Conservation (phyloP, 2,888 invertebrate species). For the Callyntrura sp. region DNA sequence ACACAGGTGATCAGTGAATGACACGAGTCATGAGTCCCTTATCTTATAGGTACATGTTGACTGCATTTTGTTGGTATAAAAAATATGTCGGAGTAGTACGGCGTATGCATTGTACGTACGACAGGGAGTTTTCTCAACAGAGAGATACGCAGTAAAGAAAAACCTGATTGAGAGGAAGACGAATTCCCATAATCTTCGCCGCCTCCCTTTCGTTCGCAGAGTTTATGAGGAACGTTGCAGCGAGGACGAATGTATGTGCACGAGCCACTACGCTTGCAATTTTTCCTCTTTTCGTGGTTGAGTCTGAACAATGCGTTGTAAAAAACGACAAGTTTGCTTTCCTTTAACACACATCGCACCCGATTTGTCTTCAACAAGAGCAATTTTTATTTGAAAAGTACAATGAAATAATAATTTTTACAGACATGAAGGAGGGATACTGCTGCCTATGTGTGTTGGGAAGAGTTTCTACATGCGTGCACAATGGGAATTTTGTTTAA, state of each 20-base stretch:
- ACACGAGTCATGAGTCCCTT: neutral
- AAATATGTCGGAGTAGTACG: conserved; percentile 15
- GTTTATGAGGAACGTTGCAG: too few relatives aligned
- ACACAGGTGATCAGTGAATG: neutral
- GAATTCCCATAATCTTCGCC: neutral
- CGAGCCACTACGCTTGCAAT: conserved; percentile 33
- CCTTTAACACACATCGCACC: conserved; percentile 61
- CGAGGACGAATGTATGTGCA: conserved; percentile 53
- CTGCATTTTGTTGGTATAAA: neutral
- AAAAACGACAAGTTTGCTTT: conserved; percentile 13
- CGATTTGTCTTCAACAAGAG: conserved; percentile 43
- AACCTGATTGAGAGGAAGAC: conserved; percentile 46
- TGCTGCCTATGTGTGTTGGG: neutral
- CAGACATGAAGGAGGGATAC: neutral
- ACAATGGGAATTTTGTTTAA: conserved; percentile 33
- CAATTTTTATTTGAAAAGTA: too few relatives aligned
- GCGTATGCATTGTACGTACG: too few relatives aligned
- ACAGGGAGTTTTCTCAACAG: neutral
- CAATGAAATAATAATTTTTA: neutral
- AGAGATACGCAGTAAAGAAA: neutral
- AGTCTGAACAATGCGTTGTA: neutral
- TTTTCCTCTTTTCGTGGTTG: neutral
- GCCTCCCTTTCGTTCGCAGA: conserved; percentile 22
- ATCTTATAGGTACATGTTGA: neutral
- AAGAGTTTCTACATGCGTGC: neutral